These are phyloP conservation scores for Phasianus colchicus DNA, from an alignment of 2,113 vertebrate genomes.

Conservation along the genomic window DNA sequence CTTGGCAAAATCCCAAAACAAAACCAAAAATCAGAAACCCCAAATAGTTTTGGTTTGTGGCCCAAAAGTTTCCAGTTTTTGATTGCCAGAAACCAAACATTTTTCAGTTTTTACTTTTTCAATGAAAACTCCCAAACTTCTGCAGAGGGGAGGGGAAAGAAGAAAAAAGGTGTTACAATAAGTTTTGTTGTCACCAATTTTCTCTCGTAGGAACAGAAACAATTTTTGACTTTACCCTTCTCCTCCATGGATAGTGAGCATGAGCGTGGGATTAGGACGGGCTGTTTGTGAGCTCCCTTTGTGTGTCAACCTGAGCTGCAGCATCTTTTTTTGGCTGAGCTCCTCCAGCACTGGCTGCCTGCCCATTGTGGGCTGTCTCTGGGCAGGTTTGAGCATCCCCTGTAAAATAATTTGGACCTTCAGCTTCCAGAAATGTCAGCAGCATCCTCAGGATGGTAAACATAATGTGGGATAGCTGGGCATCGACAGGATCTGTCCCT, in stretches of 20 bases:
- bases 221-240: neutral
- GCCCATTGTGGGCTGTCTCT: neutral
- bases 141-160: neutral
- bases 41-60: constrained; percentile 52
- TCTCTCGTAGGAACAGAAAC: neutral
- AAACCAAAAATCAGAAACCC: constrained; percentile 67
- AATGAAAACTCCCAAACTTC: neutral
- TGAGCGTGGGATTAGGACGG: neutral
- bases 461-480: neutral
- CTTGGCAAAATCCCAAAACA: constrained; percentile 26
- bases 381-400: constrained; percentile 3
- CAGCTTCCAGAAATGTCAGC: neutral
- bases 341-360: neutral
- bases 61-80: constrained; percentile 57
- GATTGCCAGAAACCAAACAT: constrained; percentile 56
- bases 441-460: neutral
- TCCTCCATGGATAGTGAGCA: fast-evolving
- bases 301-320: neutral
- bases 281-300: neutral
- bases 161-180: neutral
- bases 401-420: neutral
- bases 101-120: constrained; percentile 34
- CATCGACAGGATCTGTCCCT: neutral
- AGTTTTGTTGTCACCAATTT: neutral
- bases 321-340: neutral